Percentiles rank a stretch among this genome's conserved stretches.
Evolutionary conservation across 1,140 invertebrate genomes (phyloP).

Genomic region (Zaprionus camerounensis): DNA sequence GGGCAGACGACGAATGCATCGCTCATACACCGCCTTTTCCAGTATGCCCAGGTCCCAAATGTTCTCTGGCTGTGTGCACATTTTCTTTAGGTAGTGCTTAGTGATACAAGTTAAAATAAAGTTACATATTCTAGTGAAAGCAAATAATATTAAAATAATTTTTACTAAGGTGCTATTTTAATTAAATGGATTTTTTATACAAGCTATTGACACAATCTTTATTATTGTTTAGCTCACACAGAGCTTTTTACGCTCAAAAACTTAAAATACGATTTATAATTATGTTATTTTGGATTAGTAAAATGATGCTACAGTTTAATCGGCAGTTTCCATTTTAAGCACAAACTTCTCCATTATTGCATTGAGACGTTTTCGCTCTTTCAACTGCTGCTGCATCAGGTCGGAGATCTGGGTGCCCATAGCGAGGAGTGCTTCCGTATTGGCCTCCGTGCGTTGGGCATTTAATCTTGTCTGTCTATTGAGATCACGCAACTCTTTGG

Average conservation of each 20-base stretch:
- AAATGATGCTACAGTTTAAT: constrained; percentile 27
- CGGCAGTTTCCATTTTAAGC: constrained; percentile 67
- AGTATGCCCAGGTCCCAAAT: constrained; percentile 78
- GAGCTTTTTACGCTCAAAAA: neutral
- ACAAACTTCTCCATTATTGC: constrained; percentile 69
- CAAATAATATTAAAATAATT: constrained; percentile 1
- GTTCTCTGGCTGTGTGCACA: constrained; percentile 66
- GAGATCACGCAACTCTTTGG: constrained; percentile 56
- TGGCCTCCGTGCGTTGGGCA: constrained; percentile 62
- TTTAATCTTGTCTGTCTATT: constrained; percentile 67
- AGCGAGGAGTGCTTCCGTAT: constrained; percentile 59
- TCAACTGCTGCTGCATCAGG: constrained; percentile 67
- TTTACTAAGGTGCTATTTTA: neutral
- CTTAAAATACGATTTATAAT: constrained; percentile 6
- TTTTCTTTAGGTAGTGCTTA: constrained; percentile 47
- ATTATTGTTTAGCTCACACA: neutral
- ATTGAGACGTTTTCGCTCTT: constrained; percentile 67
- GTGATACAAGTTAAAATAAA: too few species aligned
- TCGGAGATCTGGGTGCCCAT: constrained; percentile 63
- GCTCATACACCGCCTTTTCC: constrained; percentile 80
- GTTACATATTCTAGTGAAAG: neutral
- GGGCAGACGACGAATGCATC: constrained; percentile 78
- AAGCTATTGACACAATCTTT: constrained; percentile 1
- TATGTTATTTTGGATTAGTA: neutral
- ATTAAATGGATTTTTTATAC: neutral